Evolutionary conservation across 2,888 invertebrate genomes (phyloP).

Genomic region (Pegoplata infirma): DNA sequence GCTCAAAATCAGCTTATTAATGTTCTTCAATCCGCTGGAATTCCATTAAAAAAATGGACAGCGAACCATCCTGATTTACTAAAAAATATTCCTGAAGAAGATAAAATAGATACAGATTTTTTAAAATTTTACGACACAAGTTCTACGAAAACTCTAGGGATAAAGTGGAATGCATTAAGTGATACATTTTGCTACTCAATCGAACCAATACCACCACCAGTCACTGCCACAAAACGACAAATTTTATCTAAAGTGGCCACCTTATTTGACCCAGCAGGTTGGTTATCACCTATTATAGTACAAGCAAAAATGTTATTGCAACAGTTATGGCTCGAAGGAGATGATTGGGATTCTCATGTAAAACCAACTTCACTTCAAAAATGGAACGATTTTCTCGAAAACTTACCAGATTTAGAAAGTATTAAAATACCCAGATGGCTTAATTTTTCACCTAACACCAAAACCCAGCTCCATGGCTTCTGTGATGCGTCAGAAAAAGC

Average conservation of each 20-base stretch:
- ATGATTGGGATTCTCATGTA: background rate
- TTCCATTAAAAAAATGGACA: constrained; percentile 24
- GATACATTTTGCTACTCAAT: constrained; percentile 7
- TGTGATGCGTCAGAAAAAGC: background rate
- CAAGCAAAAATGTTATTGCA: constrained; percentile 21
- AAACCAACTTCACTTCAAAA: background rate
- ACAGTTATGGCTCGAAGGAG: constrained; percentile 1
- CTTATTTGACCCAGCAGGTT: constrained; percentile 14
- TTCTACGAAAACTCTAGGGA: constrained; percentile 34
- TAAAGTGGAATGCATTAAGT: constrained; percentile 11
- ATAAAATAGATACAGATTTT: constrained; percentile 14
- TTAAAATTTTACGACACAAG: constrained; percentile 9
- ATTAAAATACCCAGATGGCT: constrained; percentile 21
- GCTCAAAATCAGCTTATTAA: background rate
- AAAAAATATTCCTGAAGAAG: background rate
- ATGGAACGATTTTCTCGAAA: background rate
- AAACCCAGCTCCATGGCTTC: background rate
- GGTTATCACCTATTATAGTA: constrained; percentile 17
- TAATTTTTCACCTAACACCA: background rate
- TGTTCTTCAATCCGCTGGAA: constrained; percentile 5
- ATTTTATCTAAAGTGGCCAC: constrained; percentile 12
- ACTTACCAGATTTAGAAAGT: background rate
- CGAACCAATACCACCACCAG: background rate
- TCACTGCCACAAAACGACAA: constrained; percentile 18
- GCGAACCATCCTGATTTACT: constrained; percentile 12